Base-by-base conservation (phyloP, 2,797 vertebrate species). In the Gymnopithys bicolor region DNA sequence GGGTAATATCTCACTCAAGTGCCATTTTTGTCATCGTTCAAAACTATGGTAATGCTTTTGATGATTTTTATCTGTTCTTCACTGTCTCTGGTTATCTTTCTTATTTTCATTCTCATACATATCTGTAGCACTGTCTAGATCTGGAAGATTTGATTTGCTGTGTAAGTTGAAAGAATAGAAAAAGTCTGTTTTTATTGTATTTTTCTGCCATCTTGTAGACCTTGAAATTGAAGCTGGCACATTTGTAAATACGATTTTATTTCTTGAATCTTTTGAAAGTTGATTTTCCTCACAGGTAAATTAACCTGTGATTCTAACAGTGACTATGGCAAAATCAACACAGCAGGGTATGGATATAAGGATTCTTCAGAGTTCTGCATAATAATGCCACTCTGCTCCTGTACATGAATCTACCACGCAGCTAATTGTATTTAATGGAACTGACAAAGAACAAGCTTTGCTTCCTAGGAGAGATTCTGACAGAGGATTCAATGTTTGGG, bases 171-270 rank as follows among this genome's bases (percentile, higher is more conserved):
- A 94, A 94, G 73, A 95, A 76, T 5, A 77, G 75, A 84, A 80
- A 73, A 93, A 89, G 17, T 89, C 45, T 89, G 28, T 90, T 96
- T 93, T 92, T 95, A 84, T 95, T 96, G 70, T 43, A 63, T 96
- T 94, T 96, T 85, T 51, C 66, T 95, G 52, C 67, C 51, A 76
- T 91, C 80, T 86, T 87, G 28, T 83, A 96, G 89, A 93, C 80
- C 94, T 96, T 97, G 85, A 97, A 97, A 97, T 94, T 81, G 90
- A 96, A 96, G 77, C 75, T 96, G 94, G 41, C 86, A 83, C 76
- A 48, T 96, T 81, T 95, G 63, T 94, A 97, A 96, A 97, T 95
- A 84, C 0, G 11, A 77, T 96, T 96, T 95, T 91, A 84, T 95
- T 95, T 71, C 64, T 81, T 94, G 80, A 78, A 73, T 91, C 73